Base-by-base conservation (phyloP, 2,113 vertebrate genomes). In the Gavialis gangeticus region DNA sequence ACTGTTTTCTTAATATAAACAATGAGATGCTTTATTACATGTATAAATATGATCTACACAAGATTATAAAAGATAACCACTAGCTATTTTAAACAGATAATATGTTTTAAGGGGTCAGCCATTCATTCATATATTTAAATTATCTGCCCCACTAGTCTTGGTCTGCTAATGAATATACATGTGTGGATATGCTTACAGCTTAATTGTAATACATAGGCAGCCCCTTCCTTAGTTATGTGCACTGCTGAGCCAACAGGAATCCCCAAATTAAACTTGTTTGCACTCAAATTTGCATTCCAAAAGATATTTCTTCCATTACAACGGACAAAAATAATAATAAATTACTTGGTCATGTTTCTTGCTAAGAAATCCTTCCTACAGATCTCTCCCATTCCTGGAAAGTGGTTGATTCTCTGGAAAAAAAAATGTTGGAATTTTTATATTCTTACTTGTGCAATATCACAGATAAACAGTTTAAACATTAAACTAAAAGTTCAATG, bases 301-400 rank as follows among this genome's bases (percentile, higher is more conserved):
- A 89, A 91, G 9, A 93, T 15, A 58, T 76, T 54, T 96, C 83
- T 69, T 94, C 85, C 91, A 94, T 88, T 83, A 95, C 90, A 81
- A 97, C 96, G 89, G 89, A 46, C 46, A 46, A 46, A 46, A 46
- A 46, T 46, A 46, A 46, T 96, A 95, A 30, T 77, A 86, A 97
- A 98, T 99, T 99, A 99, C 99, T 99, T 99, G 96, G 99, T 99
- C 99, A 99, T 99, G 98, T 99, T 99, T 98, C 99, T 99, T 96
- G 99, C 99, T 88, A 99, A 98, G 97, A 99, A 99, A 98, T 99
- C 99, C 98, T 99, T 99, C 80, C 99, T 99, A 98, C 99, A 99
- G 98, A 99, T 99, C 98, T 99, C 99, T 24, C 99, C 99, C 99
- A 99, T 99, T 98, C 99, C 99, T 94, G 99, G 99, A 98, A 99